Evolutionary conservation across 1,140 invertebrate genomes (phyloP).

Genomic region (Drosophila fuyamai): DNA sequence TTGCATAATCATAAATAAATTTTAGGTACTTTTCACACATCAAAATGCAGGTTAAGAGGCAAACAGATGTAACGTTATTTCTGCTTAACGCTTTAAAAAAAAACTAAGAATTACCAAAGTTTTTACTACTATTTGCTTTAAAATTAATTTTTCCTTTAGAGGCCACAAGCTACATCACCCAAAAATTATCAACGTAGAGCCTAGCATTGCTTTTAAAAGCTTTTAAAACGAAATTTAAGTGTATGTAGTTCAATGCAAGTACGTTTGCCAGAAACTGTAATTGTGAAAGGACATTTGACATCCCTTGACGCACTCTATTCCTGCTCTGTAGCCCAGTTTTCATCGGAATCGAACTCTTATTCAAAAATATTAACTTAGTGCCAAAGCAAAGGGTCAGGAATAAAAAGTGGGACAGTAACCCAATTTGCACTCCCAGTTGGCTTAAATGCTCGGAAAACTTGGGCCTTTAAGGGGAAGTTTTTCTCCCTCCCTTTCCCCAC

Average conservation of each 20-base stretch:
- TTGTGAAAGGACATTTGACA: not conserved
- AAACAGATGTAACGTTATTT: no score
- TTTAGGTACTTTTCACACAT: no score
- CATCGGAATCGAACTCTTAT: conserved; percentile 7
- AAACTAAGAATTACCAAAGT: no score
- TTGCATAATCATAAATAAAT: no score
- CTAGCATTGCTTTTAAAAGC: not conserved
- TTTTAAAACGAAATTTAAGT: not conserved
- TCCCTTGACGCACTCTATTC: not conserved
- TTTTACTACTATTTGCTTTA: no score
- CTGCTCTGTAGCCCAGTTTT: conserved; percentile 2
- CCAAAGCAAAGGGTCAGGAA: conserved; percentile 15
- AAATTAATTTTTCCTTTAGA: no score
- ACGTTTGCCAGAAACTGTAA: not conserved
- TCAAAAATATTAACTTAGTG: conserved; percentile 23
- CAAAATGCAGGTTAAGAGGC: no score
- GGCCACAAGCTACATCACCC: no score
- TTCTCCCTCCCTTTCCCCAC: not conserved
- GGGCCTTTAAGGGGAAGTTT: conserved; percentile 7
- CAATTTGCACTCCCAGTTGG: conserved; percentile 25
- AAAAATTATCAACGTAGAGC: not conserved
- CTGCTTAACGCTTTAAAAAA: no score
- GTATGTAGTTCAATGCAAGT: not conserved
- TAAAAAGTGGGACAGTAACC: conserved; percentile 27
- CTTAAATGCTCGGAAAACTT: conserved; percentile 7